Conservation (phyloP, 2,797 vertebrate genomes). For the Eleutherodactylus coqui region DNA sequence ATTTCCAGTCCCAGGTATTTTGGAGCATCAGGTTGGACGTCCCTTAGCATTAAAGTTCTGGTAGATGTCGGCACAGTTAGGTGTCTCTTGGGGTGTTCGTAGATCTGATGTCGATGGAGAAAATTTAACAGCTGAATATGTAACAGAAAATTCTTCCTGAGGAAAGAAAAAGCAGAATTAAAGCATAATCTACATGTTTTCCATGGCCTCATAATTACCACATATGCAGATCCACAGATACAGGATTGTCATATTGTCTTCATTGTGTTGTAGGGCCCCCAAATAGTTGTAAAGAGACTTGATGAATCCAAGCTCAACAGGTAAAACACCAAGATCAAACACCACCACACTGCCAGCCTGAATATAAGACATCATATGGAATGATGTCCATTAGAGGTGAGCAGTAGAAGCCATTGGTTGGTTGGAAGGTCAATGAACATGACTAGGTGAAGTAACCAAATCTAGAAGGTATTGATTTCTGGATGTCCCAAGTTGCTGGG, state of each 20-base stretch:
- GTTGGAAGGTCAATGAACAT: too few relatives aligned
- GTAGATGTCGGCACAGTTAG: not conserved
- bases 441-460: too few relatives aligned
- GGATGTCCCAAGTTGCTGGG: not conserved
- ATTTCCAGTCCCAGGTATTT: not conserved
- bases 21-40: not conserved
- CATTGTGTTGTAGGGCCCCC: not conserved
- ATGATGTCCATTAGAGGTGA: too few relatives aligned
- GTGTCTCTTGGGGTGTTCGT: too few relatives aligned
- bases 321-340: not conserved
- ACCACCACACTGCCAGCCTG: too few relatives aligned
- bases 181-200: not conserved
- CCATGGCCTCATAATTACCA: not conserved
- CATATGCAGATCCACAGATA: not conserved
- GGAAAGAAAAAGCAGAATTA: not conserved
- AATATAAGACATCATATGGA: too few relatives aligned
- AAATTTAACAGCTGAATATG: conserved; percentile 9
- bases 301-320: not conserved
- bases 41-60: not conserved
- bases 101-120: not conserved
- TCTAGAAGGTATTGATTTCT: not conserved
- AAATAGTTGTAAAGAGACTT: not conserved
- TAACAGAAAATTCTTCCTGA: conserved; percentile 27
- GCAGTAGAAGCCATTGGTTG: too few relatives aligned
- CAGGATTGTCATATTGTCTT: not conserved